Evolutionary conservation across 2,797 vertebrate species (phyloP), one percentile per base, ranked within the genome.

Genomic region (Cheirogaleus major): DNA sequence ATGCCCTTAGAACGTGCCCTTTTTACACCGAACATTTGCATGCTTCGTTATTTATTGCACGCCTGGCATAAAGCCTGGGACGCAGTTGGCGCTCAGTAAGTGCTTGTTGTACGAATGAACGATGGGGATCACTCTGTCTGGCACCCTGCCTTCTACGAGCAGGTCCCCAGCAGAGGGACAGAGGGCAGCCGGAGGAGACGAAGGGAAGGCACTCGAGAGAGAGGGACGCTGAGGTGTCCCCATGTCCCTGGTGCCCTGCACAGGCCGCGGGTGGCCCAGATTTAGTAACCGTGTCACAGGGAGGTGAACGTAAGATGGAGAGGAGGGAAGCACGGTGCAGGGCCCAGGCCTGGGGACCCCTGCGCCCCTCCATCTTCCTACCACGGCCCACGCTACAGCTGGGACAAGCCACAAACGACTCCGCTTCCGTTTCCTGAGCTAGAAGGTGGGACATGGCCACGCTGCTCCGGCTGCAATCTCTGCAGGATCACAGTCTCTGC

Each of bases 401-500:
- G 20, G 27, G 59, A 45, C 75, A 76, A 30, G 23, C 45, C 82
- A 80, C 50, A 43, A n/a, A 70, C 27, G 59, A 1, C 20, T 14
- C 59, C 1, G 4, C 61, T 93, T 67, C 1, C 0, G 5, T 61
- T 38, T 96, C 88, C 72, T 69, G 13, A 23, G 11, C 59, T 72
- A 27, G 83, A 23, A 79, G 78, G 18, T 2, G 4, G 48, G 10
- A 50, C 12, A 0, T 0, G 0, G 41, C 70, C 23, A 65, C 67
- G 0, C 0, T 0, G 63, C 45, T 72, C 35, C 2, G 0, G 48
- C 55, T 14, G 38, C 0, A 0, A 25, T 32, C n/a, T 8, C 30
- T 1, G 0, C 15, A 20, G 38, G 38, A 38, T 38, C 38, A n/a
- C 0, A 0, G 22, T 32, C n/a, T 8, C 30, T 1, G 0, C 15